Percentiles rank a stretch among this genome's conserved stretches.
Conservation (phyloP, 2,888 invertebrate species). For the Mythimna impura region DNA sequence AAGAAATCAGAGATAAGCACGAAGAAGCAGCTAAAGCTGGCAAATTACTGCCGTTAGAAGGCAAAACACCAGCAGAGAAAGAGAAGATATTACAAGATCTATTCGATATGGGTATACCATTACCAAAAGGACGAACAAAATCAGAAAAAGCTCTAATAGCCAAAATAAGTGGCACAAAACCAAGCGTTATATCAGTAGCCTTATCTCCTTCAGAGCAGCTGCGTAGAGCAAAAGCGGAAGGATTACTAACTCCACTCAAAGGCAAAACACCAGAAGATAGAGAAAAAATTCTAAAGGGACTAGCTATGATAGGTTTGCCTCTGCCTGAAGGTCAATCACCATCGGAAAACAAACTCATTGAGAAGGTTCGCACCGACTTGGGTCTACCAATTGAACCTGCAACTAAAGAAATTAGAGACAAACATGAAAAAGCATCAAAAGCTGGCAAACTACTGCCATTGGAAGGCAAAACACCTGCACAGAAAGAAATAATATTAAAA, state of each 20-base stretch:
- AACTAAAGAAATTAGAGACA: slow-evolving; percentile 38
- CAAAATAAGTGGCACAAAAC: slow-evolving; percentile 42
- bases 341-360: slow-evolving; percentile 65
- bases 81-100: slow-evolving; percentile 63
- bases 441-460: slow-evolving; percentile 56
- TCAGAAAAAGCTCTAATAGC: slow-evolving; percentile 63
- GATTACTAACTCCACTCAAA: slow-evolving; percentile 26
- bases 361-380: slow-evolving; percentile 64
- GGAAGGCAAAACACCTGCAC: slow-evolving; percentile 54
- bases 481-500: slow-evolving; percentile 63
- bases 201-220: slow-evolving; percentile 13
- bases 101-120: slow-evolving; percentile 44
- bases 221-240: slow-evolving; percentile 17
- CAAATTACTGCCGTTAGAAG: slow-evolving; percentile 28
- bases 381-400: slow-evolving; percentile 67
- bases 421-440: slow-evolving; percentile 53
- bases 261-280: slow-evolving; percentile 54
- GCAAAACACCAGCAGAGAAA: slow-evolving; percentile 63
- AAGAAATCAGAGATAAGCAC: slow-evolving; percentile 56
- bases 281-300: slow-evolving; percentile 62
- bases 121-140: slow-evolving; percentile 59
- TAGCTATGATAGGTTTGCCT: slow-evolving; percentile 63
- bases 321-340: slow-evolving; percentile 65
- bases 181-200: not conserved
- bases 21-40: slow-evolving; percentile 64